These are phyloP conservation scores for Nephrocerus scutellatus DNA, from an alignment of 2,888 invertebrate species.

Conservation along the genomic window DNA sequence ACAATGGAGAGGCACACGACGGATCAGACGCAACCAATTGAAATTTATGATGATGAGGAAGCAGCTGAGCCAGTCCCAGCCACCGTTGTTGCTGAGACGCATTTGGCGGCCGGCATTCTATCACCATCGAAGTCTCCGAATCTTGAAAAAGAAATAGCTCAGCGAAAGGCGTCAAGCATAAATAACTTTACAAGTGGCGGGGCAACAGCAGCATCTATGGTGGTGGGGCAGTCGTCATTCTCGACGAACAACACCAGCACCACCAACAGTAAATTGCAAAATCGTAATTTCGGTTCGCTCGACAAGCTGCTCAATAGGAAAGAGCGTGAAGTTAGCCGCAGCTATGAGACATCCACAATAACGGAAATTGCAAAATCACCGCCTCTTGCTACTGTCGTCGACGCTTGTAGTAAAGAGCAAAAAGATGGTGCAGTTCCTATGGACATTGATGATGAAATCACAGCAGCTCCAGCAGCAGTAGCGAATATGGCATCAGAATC, in stretches of 20 bases:
- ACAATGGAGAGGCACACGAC: neutral
- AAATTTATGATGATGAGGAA: conserved; percentile 23
- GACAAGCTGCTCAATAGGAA: conserved; percentile 54
- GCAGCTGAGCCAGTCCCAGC: neutral
- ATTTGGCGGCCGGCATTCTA: conserved; percentile 17
- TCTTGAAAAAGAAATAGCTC: conserved; percentile 41
- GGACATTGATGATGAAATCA: conserved; percentile 41
- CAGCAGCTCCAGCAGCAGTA: conserved; percentile 36
- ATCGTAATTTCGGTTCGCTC: conserved; percentile 49
- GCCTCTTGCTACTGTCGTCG: no score
- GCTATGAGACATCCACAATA: no score
- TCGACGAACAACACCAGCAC: conserved; percentile 22
- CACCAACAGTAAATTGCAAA: conserved; percentile 36
- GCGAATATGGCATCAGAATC: no score
- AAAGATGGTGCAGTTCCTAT: conserved; percentile 38
- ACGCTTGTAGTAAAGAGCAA: no score
- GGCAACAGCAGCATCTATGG: conserved; percentile 8
- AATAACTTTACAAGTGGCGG: neutral
- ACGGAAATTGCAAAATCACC: no score
- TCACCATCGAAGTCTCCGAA: conserved; percentile 22
- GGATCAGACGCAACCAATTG: conserved; percentile 23
- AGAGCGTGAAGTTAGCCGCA: conserved; percentile 43
- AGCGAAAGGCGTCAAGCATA: conserved; percentile 40
- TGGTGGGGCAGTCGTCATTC: conserved; percentile 18
- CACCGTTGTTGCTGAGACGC: neutral